phyloP scores from a whole-genome alignment of 2,888 invertebrate genomes.

The Biston betularia region DNA sequence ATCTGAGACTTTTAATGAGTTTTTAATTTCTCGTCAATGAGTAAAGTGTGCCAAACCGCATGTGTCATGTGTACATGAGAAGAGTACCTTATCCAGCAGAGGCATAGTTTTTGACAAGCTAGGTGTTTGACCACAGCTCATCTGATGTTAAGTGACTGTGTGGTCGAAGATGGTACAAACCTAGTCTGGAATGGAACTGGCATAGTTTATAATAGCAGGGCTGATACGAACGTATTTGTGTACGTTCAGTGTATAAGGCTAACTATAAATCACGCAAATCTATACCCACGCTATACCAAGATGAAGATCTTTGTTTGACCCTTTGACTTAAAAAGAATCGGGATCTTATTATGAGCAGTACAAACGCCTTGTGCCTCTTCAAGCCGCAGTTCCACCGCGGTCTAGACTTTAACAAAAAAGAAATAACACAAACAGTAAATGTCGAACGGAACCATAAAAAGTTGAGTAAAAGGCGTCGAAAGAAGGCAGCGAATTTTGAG shows the following conservation, averaged over 20 bases:
- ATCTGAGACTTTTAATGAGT: not conserved
- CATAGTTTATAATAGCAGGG: too few relatives aligned
- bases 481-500: conserved; percentile 86
- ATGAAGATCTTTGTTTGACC: conserved; percentile 46
- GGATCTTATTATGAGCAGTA: conserved; percentile 65
- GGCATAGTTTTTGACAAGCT: too few relatives aligned
- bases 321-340: conserved; percentile 66
- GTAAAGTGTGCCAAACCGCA: too few relatives aligned
- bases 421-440: conserved; percentile 80
- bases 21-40: too few relatives aligned
- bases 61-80: too few relatives aligned
- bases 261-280: conserved; percentile 37
- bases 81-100: too few relatives aligned
- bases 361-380: conserved; percentile 65
- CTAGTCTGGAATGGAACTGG: too few relatives aligned
- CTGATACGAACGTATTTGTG: not conserved
- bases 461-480: conserved; percentile 86
- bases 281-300: conserved; percentile 36
- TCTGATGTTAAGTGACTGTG: too few relatives aligned
- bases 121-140: too few relatives aligned
- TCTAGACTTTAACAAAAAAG: conserved; percentile 72
- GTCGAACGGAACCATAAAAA: conserved; percentile 86
- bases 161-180: too few relatives aligned
- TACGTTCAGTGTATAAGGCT: conserved; percentile 29
- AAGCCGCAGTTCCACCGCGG: conserved; percentile 49